phyloP scores from a whole-genome alignment of 2,113 vertebrate species.

The Lasiurus borealis region DNA sequence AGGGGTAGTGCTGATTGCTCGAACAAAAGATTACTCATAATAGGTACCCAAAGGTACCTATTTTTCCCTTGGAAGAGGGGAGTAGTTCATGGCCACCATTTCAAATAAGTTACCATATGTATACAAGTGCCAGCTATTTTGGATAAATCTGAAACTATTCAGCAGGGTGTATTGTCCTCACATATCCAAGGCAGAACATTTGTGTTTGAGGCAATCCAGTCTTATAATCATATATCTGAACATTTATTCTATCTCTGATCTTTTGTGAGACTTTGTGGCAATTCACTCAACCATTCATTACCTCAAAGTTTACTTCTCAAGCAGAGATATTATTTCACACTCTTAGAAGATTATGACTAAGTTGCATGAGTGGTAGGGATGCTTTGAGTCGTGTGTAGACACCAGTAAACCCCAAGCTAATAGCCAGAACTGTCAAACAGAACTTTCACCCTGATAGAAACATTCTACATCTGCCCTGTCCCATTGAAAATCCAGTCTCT shows the following conservation, averaged over 20 bases:
- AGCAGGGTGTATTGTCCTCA: neutral
- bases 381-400: neutral
- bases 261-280: neutral
- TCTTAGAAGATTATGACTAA: neutral
- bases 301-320: neutral
- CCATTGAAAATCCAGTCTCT: neutral
- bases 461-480: neutral
- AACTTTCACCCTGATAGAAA: neutral
- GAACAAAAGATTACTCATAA: neutral
- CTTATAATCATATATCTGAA: neutral
- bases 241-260: neutral
- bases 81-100: neutral
- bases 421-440: neutral
- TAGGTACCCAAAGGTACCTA: neutral
- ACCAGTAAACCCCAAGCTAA: neutral
- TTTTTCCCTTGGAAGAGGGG: neutral
- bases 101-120: neutral
- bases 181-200: neutral
- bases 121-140: neutral
- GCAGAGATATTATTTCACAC: neutral
- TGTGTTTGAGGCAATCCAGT: neutral
- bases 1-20: neutral
- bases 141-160: neutral
- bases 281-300: neutral
- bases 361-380: neutral